Percentiles rank a stretch among this genome's conserved stretches.
These are phyloP conservation scores for Diaperis boleti DNA, from an alignment of 2,888 invertebrate species.

Conservation along the genomic window DNA sequence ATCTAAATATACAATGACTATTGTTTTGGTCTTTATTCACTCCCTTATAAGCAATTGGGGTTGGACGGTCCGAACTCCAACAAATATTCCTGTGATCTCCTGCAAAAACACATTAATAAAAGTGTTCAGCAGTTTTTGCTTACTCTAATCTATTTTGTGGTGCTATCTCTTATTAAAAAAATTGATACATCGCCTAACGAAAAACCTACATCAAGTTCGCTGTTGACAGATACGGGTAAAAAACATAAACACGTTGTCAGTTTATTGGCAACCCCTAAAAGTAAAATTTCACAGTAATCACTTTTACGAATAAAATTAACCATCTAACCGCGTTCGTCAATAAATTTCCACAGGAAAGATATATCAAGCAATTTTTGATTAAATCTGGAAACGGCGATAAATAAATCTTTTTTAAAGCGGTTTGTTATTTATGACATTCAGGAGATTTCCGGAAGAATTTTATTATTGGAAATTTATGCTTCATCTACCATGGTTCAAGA, in stretches of 20 bases:
- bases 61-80: constrained; percentile 13
- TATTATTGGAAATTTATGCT: constrained; percentile 15
- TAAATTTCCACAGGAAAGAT: constrained; percentile 19
- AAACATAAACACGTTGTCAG: constrained; percentile 40
- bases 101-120: constrained; percentile 36
- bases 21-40: constrained; percentile 28
- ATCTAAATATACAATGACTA: constrained; percentile 27
- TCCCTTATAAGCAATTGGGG: constrained; percentile 5
- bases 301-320: constrained; percentile 17
- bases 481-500: constrained; percentile 1
- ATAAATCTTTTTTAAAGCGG: constrained; percentile 32
- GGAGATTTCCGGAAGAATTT: constrained; percentile 6
- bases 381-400: constrained; percentile 27
- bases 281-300: too few relatives aligned
- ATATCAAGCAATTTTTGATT: constrained; percentile 35
- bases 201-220: constrained; percentile 41
- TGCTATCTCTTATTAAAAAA: constrained; percentile 39
- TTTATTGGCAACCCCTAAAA: constrained; percentile 14
- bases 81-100: constrained; percentile 9
- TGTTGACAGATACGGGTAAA: constrained; percentile 41
- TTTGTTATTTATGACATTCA: constrained; percentile 23
- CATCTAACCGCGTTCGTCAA: constrained; percentile 14
- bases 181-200: constrained; percentile 29
- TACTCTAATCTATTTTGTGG: constrained; percentile 38
- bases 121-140: constrained; percentile 28